Conservation (phyloP, 2,113 vertebrate species). For the Arizona elegans region DNA sequence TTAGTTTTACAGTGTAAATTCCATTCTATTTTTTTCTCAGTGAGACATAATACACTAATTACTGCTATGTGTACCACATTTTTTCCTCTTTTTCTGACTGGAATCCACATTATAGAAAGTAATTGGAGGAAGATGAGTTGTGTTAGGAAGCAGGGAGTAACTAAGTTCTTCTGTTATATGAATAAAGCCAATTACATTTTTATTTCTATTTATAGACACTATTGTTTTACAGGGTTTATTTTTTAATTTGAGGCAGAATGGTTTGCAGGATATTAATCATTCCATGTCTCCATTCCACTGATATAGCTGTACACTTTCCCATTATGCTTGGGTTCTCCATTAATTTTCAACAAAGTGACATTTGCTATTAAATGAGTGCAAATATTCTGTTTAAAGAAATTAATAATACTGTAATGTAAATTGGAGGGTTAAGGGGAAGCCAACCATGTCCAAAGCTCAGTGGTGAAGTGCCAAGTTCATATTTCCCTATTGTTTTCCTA, state of each 20-base stretch:
- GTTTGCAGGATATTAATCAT: background rate
- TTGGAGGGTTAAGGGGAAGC: background rate
- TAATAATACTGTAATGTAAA: constrained; percentile 12
- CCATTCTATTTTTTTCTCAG: background rate
- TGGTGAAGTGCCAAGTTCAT: constrained; percentile 37
- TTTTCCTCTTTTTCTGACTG: background rate
- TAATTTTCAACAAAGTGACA: background rate
- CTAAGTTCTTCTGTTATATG: constrained; percentile 17
- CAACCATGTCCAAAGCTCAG: constrained; percentile 38
- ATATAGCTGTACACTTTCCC: rapidly evolving
- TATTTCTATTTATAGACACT: constrained; percentile 3
- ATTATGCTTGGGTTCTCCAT: constrained; percentile 9
- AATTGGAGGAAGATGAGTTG: constrained; percentile 25
- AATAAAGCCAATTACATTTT: constrained; percentile 47
- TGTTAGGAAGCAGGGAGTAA: background rate
- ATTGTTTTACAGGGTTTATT: constrained; percentile 56
- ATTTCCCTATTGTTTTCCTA: constrained; percentile 30
- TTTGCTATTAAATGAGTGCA: constrained; percentile 35
- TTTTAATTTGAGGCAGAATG: constrained; percentile 49
- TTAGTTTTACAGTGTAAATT: background rate
- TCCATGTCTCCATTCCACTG: background rate
- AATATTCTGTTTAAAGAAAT: background rate
- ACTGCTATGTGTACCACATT: background rate
- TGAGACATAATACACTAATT: background rate
- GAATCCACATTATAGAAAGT: background rate